Conservation (phyloP, 2,113 vertebrate genomes). For the Castor canadensis region DNA sequence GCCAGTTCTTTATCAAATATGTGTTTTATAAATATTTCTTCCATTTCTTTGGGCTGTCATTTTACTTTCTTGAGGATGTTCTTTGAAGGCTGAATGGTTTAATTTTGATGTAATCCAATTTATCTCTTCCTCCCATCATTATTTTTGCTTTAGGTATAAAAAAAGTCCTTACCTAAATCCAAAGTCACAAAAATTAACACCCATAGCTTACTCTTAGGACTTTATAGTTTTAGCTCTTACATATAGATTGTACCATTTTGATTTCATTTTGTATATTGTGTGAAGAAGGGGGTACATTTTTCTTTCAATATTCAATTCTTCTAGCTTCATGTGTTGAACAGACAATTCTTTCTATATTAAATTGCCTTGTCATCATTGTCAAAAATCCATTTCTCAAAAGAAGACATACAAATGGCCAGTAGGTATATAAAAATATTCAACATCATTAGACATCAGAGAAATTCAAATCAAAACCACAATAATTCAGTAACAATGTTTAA, state of each 20-base stretch:
- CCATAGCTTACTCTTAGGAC: background rate
- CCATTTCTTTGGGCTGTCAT: background rate
- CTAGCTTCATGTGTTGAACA: background rate
- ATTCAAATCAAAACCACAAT: background rate
- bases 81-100: background rate
- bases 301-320: background rate
- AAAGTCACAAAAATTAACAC: background rate
- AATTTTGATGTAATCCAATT: background rate
- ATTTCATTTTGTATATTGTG: background rate
- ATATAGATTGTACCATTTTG: background rate
- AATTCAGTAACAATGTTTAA: background rate
- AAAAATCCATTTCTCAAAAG: background rate
- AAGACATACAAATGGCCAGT: background rate
- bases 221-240: background rate
- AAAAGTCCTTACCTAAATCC: background rate
- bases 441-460: background rate
- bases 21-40: background rate
- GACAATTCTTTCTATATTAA: background rate
- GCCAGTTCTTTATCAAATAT: background rate
- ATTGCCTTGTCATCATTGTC: rapidly evolving
- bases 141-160: background rate
- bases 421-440: background rate
- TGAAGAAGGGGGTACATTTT: background rate
- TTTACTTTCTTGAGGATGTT: background rate
- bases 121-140: too few species aligned